These are phyloP conservation scores for Aphelocoma californica DNA, from an alignment of 2,797 vertebrate species.

Conservation along the genomic window DNA sequence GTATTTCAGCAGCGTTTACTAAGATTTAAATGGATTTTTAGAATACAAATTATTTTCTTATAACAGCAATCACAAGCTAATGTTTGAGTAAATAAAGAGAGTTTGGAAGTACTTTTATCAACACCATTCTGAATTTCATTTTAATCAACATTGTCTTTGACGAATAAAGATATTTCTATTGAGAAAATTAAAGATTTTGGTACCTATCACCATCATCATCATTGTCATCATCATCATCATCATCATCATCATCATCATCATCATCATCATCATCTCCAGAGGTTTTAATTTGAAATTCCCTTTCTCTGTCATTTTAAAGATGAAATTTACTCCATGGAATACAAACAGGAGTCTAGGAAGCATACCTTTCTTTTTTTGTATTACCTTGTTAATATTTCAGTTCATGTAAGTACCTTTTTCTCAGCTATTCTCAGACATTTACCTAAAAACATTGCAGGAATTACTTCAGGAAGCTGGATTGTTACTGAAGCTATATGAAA, in stretches of 20 bases:
- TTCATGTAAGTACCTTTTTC: fast-evolving
- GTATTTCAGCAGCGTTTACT: neutral
- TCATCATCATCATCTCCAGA: neutral
- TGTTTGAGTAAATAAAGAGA: neutral
- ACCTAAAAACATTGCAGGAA: neutral
- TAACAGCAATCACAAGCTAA: neutral
- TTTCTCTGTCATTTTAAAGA: neutral
- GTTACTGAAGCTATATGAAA: neutral
- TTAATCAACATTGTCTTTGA: neutral
- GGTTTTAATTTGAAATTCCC: neutral
- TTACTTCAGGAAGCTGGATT: neutral
- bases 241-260: neutral
- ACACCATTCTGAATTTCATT: neutral
- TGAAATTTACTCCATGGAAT: neutral
- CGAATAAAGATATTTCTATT: neutral
- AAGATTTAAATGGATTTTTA: neutral
- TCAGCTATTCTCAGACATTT: neutral
- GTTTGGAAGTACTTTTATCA: neutral
- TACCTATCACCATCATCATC: neutral
- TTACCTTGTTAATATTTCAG: neutral
- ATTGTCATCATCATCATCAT: neutral
- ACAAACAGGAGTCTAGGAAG: neutral
- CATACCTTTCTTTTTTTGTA: fast-evolving
- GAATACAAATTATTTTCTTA: neutral
- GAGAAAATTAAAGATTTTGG: neutral